Conservation (phyloP, 2,797 vertebrate species). For the Psittacula derbiana region DNA sequence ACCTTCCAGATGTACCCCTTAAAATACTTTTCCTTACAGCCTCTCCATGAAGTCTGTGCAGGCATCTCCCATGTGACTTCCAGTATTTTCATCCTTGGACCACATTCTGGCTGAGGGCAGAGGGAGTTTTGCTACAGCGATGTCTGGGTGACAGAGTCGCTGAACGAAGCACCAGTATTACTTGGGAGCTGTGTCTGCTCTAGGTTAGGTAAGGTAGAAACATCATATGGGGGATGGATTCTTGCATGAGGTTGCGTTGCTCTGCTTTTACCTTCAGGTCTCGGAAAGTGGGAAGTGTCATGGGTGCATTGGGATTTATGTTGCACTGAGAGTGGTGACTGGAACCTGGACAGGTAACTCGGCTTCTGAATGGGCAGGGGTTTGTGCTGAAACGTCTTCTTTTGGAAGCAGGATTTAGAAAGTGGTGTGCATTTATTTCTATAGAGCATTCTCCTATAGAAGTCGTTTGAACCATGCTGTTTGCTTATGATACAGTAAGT, state of each 20-base stretch:
- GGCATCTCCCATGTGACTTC: not conserved
- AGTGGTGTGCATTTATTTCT: not conserved
- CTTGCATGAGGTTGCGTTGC: fast-evolving
- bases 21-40: not conserved
- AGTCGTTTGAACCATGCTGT: not conserved
- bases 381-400: not conserved
- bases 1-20: conserved; percentile 18
- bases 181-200: not conserved
- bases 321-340: not conserved
- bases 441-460: not conserved
- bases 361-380: not conserved
- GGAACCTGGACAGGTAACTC: not conserved
- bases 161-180: not conserved
- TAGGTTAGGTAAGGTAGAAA: not conserved
- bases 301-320: fast-evolving
- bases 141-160: not conserved
- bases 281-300: fast-evolving
- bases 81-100: not conserved
- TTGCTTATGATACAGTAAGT: not conserved
- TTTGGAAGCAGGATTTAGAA: not conserved
- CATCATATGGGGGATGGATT: not conserved
- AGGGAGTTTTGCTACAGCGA: not conserved
- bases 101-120: not conserved
- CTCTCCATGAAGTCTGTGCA: not conserved
- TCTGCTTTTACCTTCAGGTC: not conserved